Evolutionary conservation across 1,140 invertebrate genomes (phyloP).

Genomic region (Hylyphantes graminicola): DNA sequence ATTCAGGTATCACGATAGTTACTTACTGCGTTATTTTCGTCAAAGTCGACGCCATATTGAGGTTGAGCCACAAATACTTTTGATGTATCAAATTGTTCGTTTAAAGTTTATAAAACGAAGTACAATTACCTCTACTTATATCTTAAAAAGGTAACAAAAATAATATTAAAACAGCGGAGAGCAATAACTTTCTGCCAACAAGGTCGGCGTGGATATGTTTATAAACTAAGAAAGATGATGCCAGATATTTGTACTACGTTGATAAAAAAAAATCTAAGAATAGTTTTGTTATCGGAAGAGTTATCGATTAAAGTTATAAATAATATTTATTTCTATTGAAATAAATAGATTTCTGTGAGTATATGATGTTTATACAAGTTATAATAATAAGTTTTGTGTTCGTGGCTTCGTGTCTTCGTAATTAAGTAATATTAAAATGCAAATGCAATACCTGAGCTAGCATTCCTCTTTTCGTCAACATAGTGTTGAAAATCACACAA

Average conservation of each 20-base stretch:
- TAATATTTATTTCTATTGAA: too few species aligned
- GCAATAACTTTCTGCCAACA: background rate
- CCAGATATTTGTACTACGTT: background rate
- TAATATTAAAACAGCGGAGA: background rate
- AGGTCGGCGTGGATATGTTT: constrained; percentile 50
- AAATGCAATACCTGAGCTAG: too few species aligned
- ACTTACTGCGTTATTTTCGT: constrained; percentile 25
- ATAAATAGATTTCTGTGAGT: too few species aligned
- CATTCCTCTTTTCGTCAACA: too few species aligned
- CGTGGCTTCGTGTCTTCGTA: too few species aligned
- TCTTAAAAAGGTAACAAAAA: background rate
- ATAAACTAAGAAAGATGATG: constrained; percentile 28
- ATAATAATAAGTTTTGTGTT: too few species aligned
- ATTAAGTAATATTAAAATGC: too few species aligned
- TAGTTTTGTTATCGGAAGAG: too few species aligned
- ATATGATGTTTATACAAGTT: too few species aligned
- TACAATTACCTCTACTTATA: background rate
- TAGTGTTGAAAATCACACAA: too few species aligned
- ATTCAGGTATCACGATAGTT: background rate
- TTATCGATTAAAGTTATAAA: too few species aligned
- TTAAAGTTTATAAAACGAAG: background rate
- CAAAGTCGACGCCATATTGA: constrained; percentile 6
- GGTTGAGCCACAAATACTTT: background rate
- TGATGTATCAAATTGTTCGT: background rate
- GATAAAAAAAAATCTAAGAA: too few species aligned